Percentiles rank a stretch among this genome's conserved stretches.
Evolutionary conservation across 2,888 invertebrate genomes (phyloP).

Genomic region (Leptopilina syphax): DNA sequence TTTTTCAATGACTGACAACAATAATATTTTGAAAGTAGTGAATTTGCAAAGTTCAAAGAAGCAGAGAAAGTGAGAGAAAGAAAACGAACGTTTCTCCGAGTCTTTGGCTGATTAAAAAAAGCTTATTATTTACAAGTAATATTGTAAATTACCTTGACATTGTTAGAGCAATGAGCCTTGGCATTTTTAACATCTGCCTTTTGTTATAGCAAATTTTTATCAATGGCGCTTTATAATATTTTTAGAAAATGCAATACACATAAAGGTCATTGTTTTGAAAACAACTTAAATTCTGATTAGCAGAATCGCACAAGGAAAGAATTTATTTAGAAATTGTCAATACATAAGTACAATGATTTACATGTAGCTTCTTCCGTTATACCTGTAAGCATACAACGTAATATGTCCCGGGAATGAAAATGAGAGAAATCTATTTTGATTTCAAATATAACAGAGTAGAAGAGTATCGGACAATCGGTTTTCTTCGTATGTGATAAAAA

Average conservation of each 20-base stretch:
- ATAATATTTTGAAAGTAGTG: neutral
- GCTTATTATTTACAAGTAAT: conserved; percentile 67
- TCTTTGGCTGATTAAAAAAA: conserved; percentile 63
- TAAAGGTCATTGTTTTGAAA: conserved; percentile 40
- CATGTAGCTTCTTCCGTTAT: neutral
- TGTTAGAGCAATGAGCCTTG: conserved; percentile 63
- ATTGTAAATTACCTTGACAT: conserved; percentile 63
- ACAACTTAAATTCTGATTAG: conserved; percentile 36
- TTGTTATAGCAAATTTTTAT: conserved; percentile 40
- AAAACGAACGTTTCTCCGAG: neutral
- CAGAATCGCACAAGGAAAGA: neutral
- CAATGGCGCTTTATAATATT: conserved; percentile 51
- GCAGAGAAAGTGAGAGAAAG: conserved; percentile 1
- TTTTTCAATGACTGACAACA: neutral
- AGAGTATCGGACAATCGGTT: conserved; percentile 52
- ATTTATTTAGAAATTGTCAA: neutral
- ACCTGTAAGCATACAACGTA: too few species aligned
- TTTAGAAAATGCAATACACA: conserved; percentile 54
- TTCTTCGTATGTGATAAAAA: conserved; percentile 45
- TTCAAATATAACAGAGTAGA: conserved; percentile 23
- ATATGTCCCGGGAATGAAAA: too few species aligned
- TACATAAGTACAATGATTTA: neutral
- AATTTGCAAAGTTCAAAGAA: conserved; percentile 23
- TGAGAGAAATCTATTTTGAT: neutral
- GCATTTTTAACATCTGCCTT: conserved; percentile 59